These are phyloP conservation scores for Antechinus stuartii DNA, from an alignment of 2,113 vertebrate species.

Conservation along the genomic window DNA sequence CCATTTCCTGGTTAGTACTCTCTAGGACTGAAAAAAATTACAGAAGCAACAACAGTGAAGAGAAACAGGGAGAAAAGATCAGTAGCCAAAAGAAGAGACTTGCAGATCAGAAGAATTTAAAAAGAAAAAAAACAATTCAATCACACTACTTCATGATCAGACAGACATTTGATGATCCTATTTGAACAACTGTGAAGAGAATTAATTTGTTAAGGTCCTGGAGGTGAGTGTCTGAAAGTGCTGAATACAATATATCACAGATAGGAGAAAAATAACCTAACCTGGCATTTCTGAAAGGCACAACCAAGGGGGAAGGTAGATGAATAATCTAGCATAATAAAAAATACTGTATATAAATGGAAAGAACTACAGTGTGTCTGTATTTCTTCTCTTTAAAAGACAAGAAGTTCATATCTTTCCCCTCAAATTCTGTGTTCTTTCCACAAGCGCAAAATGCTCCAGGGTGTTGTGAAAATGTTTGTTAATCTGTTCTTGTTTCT, in stretches of 20 bases:
- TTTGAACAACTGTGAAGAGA: conserved; percentile 74
- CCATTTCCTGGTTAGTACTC: conserved; percentile 78
- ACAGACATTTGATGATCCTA: conserved; percentile 77
- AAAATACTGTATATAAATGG: conserved; percentile 67
- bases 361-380: conserved; percentile 61
- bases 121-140: conserved; percentile 74
- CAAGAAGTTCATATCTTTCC: conserved; percentile 95
- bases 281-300: conserved; percentile 87
- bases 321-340: conserved; percentile 76
- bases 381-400: conserved; percentile 77
- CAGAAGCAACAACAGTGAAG: conserved; percentile 78
- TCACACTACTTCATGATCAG: conserved; percentile 80
- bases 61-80: conserved; percentile 70
- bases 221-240: conserved; percentile 81
- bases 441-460: conserved; percentile 96
- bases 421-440: conserved; percentile 94
- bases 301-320: conserved; percentile 81
- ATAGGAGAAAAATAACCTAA: conserved; percentile 78
- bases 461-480: conserved; percentile 99
- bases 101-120: conserved; percentile 73
- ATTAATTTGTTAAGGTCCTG: conserved; percentile 80
- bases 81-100: conserved; percentile 50
- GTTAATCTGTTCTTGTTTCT: conserved; percentile 98
- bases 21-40: conserved; percentile 74
- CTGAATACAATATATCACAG: conserved; percentile 79